Percentiles rank a stretch among this genome's conserved stretches.
Conservation (phyloP, 30 jellyfish, hydroid and myxozoan species). For the Pelagia noctiluca region DNA sequence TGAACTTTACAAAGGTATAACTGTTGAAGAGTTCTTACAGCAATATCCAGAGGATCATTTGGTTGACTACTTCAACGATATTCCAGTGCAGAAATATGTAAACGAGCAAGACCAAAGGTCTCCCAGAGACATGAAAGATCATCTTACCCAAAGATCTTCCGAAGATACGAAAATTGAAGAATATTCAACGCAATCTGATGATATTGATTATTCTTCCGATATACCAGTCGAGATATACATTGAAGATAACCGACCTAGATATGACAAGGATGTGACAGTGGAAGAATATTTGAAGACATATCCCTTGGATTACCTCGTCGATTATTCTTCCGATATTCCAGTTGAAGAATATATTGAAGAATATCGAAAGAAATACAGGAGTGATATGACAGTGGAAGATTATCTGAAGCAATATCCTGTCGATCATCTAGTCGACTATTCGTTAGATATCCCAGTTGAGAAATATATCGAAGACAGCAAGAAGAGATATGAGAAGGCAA, state of each 20-base stretch:
- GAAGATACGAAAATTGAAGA: conserved; percentile 37
- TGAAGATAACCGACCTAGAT: not conserved
- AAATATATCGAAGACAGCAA: not conserved
- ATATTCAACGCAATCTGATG: conserved; percentile 8
- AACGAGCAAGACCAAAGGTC: not conserved
- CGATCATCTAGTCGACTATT: conserved; percentile 1
- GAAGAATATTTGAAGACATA: conserved; percentile 39
- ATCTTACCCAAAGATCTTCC: too few species aligned
- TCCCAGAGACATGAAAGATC: too few species aligned
- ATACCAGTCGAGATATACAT: not conserved
- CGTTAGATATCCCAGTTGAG: conserved; percentile 41
- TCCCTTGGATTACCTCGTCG: conserved; percentile 11
- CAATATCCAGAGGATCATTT: conserved; percentile 6
- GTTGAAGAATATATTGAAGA: conserved; percentile 42
- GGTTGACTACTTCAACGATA: conserved; percentile 4
- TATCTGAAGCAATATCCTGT: conserved; percentile 10
- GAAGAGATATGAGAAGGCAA: not conserved
- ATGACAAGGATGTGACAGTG: conserved; percentile 23
- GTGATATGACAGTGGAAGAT: conserved; percentile 25
- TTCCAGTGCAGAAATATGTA: conserved; percentile 16
- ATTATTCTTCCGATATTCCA: not conserved
- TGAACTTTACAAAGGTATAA: conserved; percentile 10
- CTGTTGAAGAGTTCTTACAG: conserved; percentile 41
- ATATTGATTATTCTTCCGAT: not conserved
- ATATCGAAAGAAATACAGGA: not conserved